Base-by-base conservation (phyloP, 2,113 vertebrate species). In the Bubo blakistoni region DNA sequence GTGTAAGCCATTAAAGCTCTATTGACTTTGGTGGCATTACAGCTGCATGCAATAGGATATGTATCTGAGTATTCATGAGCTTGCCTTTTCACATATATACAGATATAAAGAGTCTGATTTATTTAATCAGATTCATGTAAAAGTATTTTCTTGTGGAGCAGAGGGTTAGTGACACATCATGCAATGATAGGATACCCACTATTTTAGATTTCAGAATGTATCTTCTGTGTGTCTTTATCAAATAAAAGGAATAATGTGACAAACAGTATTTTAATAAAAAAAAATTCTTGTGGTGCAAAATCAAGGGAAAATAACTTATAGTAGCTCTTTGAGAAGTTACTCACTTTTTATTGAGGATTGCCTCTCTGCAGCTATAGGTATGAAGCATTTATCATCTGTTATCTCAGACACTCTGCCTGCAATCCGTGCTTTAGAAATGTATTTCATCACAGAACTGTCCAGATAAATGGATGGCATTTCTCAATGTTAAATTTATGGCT, bases 401-500 rank as follows among this genome's bases (percentile, higher is more conserved):
- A 97, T 97, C 94, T 94, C 57, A 77, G 81, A 90, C 79, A 51
- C 34, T 89, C 66, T 96, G 49, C 88, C 52, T 92, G 69, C 78
- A 95, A 66, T 88, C 58, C 34, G 4, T 95, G 83, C 67, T 97
- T 71, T 82, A 92, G 96, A 98, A 97, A 97, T 91, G 42, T 91
- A 92, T 98, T 97, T 97, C 94, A 96, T 96, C 92, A 92, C 85
- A 86, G 87, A 91, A 80, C 86, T 97, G 90, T 96, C 95, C 91
- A 94, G 81, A 63, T 93, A 97, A 98, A 98, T 95, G 90, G 96
- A 97, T 98, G 86, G 24, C 87, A 92, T 92, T 97, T 94, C 89
- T 96, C 85, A 93, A 11, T 82, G 42, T 51, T 97, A 95, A 98
- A 98, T 97, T 97, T 97, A 97, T 97, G 63, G 70, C 92, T 97